Base-by-base conservation (phyloP, 2,888 invertebrate species). In the Hedya salicella region DNA sequence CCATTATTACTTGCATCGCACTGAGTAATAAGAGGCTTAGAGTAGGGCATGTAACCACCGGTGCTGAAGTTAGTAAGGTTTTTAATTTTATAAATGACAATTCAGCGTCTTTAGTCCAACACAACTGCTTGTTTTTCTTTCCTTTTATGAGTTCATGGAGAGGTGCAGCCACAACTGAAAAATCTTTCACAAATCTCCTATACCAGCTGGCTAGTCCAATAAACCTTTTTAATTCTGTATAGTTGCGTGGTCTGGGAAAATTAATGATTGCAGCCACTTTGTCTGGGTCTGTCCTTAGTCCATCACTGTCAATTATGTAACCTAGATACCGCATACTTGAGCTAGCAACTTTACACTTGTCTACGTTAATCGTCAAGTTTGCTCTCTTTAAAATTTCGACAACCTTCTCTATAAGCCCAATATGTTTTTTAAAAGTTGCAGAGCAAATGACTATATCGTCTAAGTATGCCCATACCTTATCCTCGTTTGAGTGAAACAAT, bases 381-480 rank as follows among this genome's bases (percentile, higher is more conserved):
- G 53, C 53, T 8, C 9, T 14, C 11, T 36, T 52, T 9, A 52
- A 11, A 11, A 17, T 36, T 1, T 14, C 9, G 16, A 52, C 36
- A 2, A 52, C 52, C 9, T 52, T 52, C 1, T 13, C 3, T 11
- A 52, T 4, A n/a, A 52, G 36, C 32, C 2, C 11, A 13, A 52
- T 1, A 17, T 52, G 52, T 4, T 11, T 59, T 2, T 68, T 59
- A 36, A 68, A 68, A 6, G 53, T 60, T 2, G 32, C 11, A 2
- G 14, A 62, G 40, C 56, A 57, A 5, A 68, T 21, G 0, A 68
- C 62, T 6, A 68, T 68, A n/a, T 68, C 68, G 46, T 68, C 68
- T 32, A 68, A 17, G n/a, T 67, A 67, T 0, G 62, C 42, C 39
- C 61, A 68, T 11, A 65, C 19, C 50, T 68, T 61, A 11, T 50